Conservation (phyloP, 1,140 invertebrate species). For the Apocrypta bakeri region DNA sequence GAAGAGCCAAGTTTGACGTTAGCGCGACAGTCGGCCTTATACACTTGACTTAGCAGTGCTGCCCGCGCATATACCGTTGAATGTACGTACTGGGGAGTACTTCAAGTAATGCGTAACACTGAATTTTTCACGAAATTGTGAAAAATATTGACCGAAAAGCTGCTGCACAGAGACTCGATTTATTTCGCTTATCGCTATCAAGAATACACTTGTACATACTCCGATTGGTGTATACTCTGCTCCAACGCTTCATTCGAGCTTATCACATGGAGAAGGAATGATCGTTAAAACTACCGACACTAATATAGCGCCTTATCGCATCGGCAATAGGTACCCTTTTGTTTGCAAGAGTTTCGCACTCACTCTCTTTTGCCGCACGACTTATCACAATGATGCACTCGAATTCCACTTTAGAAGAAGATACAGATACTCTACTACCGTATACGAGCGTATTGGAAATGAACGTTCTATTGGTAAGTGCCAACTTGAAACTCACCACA, state of each 20-base stretch:
- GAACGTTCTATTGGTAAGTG: neutral
- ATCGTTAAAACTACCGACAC: slow-evolving; percentile 14
- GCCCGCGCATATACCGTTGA: neutral
- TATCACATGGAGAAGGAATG: neutral
- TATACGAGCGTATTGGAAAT: neutral
- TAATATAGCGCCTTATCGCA: slow-evolving; percentile 24
- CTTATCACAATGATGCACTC: neutral
- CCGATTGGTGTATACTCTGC: neutral
- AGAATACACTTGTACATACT: neutral
- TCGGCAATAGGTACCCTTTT: slow-evolving; percentile 7
- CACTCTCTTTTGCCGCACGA: neutral
- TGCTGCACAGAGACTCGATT: neutral
- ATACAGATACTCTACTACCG: neutral
- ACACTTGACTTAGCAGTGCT: too few relatives aligned
- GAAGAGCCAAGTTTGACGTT: neutral
- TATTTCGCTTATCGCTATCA: neutral
- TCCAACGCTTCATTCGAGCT: neutral
- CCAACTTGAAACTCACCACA: slow-evolving; percentile 72
- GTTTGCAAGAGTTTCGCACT: slow-evolving; percentile 16
- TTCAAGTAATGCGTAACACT: too few relatives aligned
- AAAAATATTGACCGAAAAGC: neutral
- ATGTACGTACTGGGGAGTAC: too few relatives aligned
- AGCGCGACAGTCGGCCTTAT: too few relatives aligned
- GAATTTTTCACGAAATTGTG: neutral
- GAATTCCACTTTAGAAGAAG: neutral